Evolutionary conservation across 2,888 invertebrate genomes (phyloP), one percentile per base, ranked within the genome.

Genomic region (Margaritifera margaritifera): DNA sequence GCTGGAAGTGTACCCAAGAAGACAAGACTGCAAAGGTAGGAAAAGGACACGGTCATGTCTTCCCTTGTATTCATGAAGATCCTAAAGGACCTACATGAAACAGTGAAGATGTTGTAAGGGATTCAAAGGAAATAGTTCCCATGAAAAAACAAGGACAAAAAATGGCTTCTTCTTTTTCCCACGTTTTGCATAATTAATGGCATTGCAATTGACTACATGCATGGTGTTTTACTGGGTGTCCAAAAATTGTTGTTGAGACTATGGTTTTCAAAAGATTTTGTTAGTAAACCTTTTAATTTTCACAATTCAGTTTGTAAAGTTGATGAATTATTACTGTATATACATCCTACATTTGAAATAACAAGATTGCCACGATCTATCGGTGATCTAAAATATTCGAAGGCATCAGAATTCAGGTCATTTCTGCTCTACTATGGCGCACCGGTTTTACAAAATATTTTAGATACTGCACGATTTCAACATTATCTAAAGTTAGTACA

Each of bases 121-220:
- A 68, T 61, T 55, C 67, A 25, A n/a, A n/a, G 42, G 25, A 53
- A 4, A 59, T 57, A 22, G 0, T 55, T 19, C 24, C 60, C 20
- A 51, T 62, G 5, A 53, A 66, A 31, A 69, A 64, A 66, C 25
- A 72, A 69, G 42, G 72, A 61, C 20, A 66, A 63, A 25, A 62
- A 69, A 31, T 69, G 69, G 66, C 62, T 66, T 5, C 3, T 58
- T 11, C 55, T 62, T 20, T 62, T 69, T 27, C 57, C 66, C 4
- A 24, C n/a, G 20, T 66, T 66, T 31, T 19, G 68, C 42, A 68
- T 64, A 42, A 24, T 63, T 18, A 50, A 62, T 53, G 63, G 67
- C 15, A 63, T 62, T 57, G 59, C 66, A 22, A 67, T 71, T 51
- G 66, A 71, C 50, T 71, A 71, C 25, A 71, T 71, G 70, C 71